These are phyloP conservation scores for Periphyllus acericola DNA, from an alignment of 2,888 invertebrate species.

Conservation along the genomic window DNA sequence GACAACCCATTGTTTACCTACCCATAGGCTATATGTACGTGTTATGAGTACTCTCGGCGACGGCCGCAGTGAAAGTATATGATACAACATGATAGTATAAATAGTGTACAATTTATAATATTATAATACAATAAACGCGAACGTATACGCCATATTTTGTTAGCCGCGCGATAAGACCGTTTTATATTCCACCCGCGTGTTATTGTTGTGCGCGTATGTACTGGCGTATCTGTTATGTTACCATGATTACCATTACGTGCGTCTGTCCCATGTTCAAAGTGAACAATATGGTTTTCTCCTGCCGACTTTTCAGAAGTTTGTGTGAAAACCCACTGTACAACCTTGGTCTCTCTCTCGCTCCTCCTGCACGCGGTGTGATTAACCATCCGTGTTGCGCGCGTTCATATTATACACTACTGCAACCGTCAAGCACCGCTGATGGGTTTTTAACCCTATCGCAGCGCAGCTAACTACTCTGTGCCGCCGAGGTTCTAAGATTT, in stretches of 20 bases:
- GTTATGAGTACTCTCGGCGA: background rate
- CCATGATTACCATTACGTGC: too few species aligned
- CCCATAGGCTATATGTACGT: too few species aligned
- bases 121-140: background rate
- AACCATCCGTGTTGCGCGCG: conserved; percentile 46
- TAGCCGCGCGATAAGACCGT: conserved; percentile 20
- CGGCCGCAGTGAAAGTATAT: conserved; percentile 35
- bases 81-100: background rate
- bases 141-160: background rate
- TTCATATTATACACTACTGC: background rate
- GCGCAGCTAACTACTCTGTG: background rate
- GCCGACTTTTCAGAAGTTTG: conserved; percentile 17
- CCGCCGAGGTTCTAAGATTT: background rate
- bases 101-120: background rate
- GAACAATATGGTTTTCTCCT: background rate
- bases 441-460: conserved; percentile 48
- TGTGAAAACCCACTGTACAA: background rate
- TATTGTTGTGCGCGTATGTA: too few species aligned
- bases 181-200: background rate
- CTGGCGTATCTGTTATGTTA: too few species aligned
- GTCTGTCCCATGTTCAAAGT: too few species aligned
- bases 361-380: background rate
- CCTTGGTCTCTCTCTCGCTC: background rate
- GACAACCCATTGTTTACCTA: conserved; percentile 41
- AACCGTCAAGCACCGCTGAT: conserved; percentile 53